Percentiles rank a stretch among this genome's conserved stretches.
phyloP scores from a whole-genome alignment of 1,140 invertebrate species.

The Dendroctonus valens region DNA sequence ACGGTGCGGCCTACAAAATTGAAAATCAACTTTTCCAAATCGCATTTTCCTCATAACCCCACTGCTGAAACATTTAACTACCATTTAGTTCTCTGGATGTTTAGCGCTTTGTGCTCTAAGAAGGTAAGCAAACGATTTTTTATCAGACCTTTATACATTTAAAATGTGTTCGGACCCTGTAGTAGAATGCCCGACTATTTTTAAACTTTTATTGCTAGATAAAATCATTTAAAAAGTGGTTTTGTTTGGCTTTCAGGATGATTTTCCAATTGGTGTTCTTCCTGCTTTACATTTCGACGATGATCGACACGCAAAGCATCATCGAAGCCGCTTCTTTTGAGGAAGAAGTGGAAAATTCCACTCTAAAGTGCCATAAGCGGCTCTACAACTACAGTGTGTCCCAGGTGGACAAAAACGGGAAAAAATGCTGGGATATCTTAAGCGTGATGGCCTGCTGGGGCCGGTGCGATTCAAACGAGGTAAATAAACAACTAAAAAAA shows the following conservation, averaged over 20 bases:
- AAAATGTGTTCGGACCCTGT: not conserved
- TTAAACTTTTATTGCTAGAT: not conserved
- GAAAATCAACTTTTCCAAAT: constrained; percentile 32
- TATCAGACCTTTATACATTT: not conserved
- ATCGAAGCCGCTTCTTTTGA: constrained; percentile 17
- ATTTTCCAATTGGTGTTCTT: constrained; percentile 19
- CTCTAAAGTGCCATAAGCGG: constrained; percentile 52
- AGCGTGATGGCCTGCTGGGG: constrained; percentile 79
- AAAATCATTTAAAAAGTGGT: not conserved
- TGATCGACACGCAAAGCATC: constrained; percentile 15
- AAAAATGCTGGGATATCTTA: constrained; percentile 69
- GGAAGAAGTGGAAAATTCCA: constrained; percentile 24
- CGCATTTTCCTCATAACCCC: constrained; percentile 25
- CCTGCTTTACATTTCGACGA: constrained; percentile 2
- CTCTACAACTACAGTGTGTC: constrained; percentile 54
- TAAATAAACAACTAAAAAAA: constrained; percentile 39
- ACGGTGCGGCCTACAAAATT: constrained; percentile 19
- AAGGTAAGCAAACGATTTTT: constrained; percentile 10
- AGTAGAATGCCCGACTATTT: not conserved
- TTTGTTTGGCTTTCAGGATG: constrained; percentile 17
- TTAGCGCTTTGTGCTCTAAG: not conserved
- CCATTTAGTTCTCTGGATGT: not conserved
- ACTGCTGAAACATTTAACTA: constrained; percentile 10
- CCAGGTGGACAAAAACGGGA: constrained; percentile 62
- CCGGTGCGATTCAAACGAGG: constrained; percentile 79